These are phyloP conservation scores for Limnephilus rhombicus DNA, from an alignment of 2,888 invertebrate species.

Conservation along the genomic window DNA sequence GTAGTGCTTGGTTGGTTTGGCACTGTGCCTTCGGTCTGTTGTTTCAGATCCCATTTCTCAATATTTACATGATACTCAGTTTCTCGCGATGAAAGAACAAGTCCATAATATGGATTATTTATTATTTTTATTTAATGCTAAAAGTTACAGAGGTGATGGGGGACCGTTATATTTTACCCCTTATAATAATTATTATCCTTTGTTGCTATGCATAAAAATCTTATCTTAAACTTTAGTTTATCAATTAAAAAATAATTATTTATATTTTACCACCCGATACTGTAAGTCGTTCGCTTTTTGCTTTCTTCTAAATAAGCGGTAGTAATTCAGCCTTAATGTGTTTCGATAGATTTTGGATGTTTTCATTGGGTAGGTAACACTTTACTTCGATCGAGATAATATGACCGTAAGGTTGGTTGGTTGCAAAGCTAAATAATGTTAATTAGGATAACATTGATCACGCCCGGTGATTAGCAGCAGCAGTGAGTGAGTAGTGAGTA, in stretches of 20 bases:
- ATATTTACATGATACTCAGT: slow-evolving; percentile 13
- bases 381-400: no score
- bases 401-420: no score
- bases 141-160: background rate
- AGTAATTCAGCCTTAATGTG: background rate
- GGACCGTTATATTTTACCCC: background rate
- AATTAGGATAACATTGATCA: background rate
- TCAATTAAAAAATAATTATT: no score
- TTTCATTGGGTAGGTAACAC: no score
- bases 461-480: background rate
- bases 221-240: no score
- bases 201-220: no score
- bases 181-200: no score
- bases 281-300: no score
- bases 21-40: slow-evolving; percentile 8
- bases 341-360: background rate
- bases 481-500: background rate
- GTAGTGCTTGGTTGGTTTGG: background rate
- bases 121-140: background rate
- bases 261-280: slow-evolving; percentile 7
- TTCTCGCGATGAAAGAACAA: slow-evolving; percentile 9
- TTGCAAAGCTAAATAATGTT: no score
- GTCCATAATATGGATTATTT: slow-evolving; percentile 6
- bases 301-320: no score
- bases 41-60: slow-evolving; percentile 25